Conservation (phyloP, 2,888 invertebrate genomes). For the Seira musarum region DNA sequence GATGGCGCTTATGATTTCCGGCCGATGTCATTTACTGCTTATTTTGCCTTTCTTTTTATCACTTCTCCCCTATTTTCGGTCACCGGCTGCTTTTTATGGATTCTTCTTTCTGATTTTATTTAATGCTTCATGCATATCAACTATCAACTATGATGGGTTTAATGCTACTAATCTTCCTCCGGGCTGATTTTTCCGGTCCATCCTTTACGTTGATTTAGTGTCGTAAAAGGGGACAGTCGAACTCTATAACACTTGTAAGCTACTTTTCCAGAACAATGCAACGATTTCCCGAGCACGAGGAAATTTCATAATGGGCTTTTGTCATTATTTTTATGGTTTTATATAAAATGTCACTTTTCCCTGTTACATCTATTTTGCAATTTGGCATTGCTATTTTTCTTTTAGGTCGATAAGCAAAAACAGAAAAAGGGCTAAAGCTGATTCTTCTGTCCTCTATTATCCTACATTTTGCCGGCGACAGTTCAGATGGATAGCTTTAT, state of each 20-base stretch:
- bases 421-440: background rate
- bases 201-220: background rate
- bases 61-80: too few species aligned
- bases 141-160: background rate
- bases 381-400: background rate
- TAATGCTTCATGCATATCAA: background rate
- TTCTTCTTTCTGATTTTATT: background rate
- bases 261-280: too few species aligned
- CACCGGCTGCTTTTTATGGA: too few species aligned
- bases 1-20: background rate
- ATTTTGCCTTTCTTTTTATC: too few species aligned
- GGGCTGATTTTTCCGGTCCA: background rate
- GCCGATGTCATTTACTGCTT: background rate
- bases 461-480: background rate
- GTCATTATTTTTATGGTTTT: background rate
- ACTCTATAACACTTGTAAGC: too few species aligned
- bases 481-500: constrained; percentile 5
- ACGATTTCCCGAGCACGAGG: background rate
- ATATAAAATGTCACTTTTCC: background rate
- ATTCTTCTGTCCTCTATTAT: background rate
- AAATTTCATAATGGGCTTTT: background rate
- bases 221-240: background rate
- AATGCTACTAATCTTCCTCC: too few species aligned
- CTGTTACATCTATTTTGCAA: background rate
- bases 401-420: background rate